A percentile compares a stretch with the other conserved stretches of the same genome.
Evolutionary conservation across 2,113 vertebrate species (phyloP).

Genomic region (Neolamprologus toae): DNA sequence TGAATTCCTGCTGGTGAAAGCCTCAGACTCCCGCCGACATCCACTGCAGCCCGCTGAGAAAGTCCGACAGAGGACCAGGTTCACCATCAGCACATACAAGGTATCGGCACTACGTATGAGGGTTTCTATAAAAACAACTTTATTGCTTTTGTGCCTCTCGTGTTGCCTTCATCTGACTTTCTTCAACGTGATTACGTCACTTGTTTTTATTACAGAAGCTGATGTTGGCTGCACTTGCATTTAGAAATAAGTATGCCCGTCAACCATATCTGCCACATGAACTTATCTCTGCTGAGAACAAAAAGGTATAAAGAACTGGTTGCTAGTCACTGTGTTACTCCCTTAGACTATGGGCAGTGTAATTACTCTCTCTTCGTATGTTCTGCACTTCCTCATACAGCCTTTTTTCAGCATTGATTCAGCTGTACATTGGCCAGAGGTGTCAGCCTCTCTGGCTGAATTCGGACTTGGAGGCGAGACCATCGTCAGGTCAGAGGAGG

Average conservation of each 20-base stretch:
- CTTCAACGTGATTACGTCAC: background rate
- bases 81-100: constrained; percentile 76
- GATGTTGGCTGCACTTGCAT: constrained; percentile 73
- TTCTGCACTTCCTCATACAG: constrained; percentile 46
- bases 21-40: constrained; percentile 46
- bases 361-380: background rate
- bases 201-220: constrained; percentile 60
- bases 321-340: background rate
- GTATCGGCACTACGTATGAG: constrained; percentile 38
- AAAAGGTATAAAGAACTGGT: constrained; percentile 60
- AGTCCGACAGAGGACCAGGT: constrained; percentile 78
- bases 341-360: background rate
- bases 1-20: constrained; percentile 76
- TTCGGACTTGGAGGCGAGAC: constrained; percentile 46
- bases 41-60: constrained; percentile 62
- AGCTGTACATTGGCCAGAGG: constrained; percentile 74
- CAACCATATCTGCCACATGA: constrained; percentile 77
- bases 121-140: background rate
- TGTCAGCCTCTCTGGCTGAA: constrained; percentile 2
- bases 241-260: constrained; percentile 79
- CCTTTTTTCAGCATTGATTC: constrained; percentile 58
- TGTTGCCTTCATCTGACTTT: background rate
- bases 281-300: constrained; percentile 70
- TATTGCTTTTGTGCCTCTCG: background rate
- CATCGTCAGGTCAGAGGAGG: constrained; percentile 75